phyloP scores from a whole-genome alignment of 1,140 invertebrate species.

The Psix sp. region DNA sequence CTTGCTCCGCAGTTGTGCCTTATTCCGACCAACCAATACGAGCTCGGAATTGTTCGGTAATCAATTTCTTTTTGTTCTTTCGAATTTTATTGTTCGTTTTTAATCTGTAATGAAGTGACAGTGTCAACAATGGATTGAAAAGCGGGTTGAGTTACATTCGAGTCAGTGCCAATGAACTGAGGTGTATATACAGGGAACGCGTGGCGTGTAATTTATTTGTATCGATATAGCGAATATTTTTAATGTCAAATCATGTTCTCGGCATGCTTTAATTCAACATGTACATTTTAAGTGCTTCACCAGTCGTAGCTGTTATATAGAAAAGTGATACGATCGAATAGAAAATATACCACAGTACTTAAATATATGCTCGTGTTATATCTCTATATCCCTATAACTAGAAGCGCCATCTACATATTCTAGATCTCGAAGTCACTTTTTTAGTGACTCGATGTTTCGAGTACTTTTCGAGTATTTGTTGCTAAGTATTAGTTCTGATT shows the following conservation, averaged over 20 bases:
- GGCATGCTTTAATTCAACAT: conserved; percentile 49
- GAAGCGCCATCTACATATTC: too few species aligned
- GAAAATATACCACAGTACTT: conserved; percentile 56
- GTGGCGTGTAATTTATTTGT: conserved; percentile 52
- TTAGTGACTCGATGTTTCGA: too few species aligned
- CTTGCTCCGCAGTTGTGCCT: conserved; percentile 50
- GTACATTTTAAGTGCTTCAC: conserved; percentile 55
- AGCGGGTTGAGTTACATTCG: conserved; percentile 13
- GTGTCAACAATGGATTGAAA: neutral
- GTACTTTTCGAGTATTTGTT: too few species aligned
- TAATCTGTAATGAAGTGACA: conserved; percentile 3
- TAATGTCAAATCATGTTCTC: conserved; percentile 35
- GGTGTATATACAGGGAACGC: conserved; percentile 32
- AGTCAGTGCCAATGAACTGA: conserved; percentile 39
- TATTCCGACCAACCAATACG: conserved; percentile 37
- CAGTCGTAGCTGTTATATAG: conserved; percentile 51
- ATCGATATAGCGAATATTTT: conserved; percentile 36
- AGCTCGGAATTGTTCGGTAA: conserved; percentile 8
- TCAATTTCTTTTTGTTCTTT: conserved; percentile 4
- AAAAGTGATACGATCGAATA: conserved; percentile 53
- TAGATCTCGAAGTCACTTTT: too few species aligned
- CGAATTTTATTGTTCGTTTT: conserved; percentile 7
- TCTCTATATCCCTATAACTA: neutral
- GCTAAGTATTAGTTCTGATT: too few species aligned
- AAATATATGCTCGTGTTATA: conserved; percentile 10